Conservation (phyloP, 2,888 invertebrate genomes). For the Nymphalis c-album region DNA sequence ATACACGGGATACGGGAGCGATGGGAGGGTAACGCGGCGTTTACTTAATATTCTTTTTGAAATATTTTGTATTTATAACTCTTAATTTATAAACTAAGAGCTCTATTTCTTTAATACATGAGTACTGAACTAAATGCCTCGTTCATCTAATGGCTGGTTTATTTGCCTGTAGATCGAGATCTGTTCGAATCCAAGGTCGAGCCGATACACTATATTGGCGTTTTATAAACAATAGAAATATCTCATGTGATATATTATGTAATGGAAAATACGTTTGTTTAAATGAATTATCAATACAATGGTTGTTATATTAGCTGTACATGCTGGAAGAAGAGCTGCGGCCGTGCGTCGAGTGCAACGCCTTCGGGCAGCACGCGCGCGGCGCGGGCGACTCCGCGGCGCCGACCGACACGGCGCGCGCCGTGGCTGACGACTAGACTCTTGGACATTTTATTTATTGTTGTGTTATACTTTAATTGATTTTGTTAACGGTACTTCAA, state of each 20-base stretch:
- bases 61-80: not conserved
- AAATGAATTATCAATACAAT: not conserved
- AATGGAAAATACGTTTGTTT: too few species aligned
- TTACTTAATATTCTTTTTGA: not conserved
- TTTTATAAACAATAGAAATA: too few species aligned
- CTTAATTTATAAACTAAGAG: too few species aligned
- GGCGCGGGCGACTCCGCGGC: conserved; percentile 41
- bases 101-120: too few species aligned
- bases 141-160: too few species aligned
- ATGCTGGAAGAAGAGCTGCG: conserved; percentile 56
- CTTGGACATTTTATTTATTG: not conserved
- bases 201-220: too few species aligned
- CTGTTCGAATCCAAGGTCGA: too few species aligned
- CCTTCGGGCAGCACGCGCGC: conserved; percentile 28
- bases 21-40: conserved; percentile 54
- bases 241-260: too few species aligned
- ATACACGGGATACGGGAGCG: conserved; percentile 54
- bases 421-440: not conserved
- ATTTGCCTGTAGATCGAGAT: too few species aligned
- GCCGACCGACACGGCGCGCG: not conserved
- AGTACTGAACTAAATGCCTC: too few species aligned
- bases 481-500: not conserved
- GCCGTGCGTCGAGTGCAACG: conserved; percentile 64
- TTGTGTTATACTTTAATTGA: not conserved
- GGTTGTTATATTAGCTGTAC: conserved; percentile 51